Base-by-base conservation (phyloP, 1,140 invertebrate species). In the Drosophila leontia region DNA sequence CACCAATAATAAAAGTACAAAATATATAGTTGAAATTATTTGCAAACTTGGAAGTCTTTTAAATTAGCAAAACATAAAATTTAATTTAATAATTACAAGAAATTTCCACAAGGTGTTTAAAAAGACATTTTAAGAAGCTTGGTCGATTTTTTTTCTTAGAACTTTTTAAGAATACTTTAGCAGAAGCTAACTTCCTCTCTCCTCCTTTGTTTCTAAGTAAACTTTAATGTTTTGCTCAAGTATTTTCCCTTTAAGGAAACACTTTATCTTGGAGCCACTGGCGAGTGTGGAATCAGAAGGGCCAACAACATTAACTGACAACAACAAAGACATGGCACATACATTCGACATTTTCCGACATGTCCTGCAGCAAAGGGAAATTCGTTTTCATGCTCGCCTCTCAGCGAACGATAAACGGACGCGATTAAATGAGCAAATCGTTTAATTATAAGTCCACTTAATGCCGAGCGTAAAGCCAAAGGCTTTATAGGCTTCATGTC, bases 381-480 rank as follows among this genome's bases (percentile, higher is more conserved):
- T 78, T 74, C 50, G 39, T 53, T 67, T 57, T 8, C 62, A 59
- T 48, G 56, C 72, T 65, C 59, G 61, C 67, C 37, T 26, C 37
- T 69, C 72, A 62, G 44, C 26, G 63, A 39, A 41, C 76, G 80
- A 84, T 90, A 90, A 85, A 85, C 78, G 64, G 70, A 85, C 72
- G 70, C 78, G 85, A 91, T 90, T 91, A 85, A 91, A 79, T 78
- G 82, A 68, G 63, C 70, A 90, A 91, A 91, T 84, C 86, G 86
- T 91, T 90, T 90, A 90, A 90, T 90, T 90, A 90, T 90, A 88
- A 90, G 75, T 82, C 83, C 85, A 82, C 82, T 88, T 88, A 88
- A 90, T 81, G 81, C 68, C 63, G n/a, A 55, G 61, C 58, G 61
- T 69, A 88, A 88, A 71, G 80, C 84, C 77, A 53, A 78, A 62